Conservation (phyloP, 1,140 invertebrate genomes). For the Bactericera cockerelli region DNA sequence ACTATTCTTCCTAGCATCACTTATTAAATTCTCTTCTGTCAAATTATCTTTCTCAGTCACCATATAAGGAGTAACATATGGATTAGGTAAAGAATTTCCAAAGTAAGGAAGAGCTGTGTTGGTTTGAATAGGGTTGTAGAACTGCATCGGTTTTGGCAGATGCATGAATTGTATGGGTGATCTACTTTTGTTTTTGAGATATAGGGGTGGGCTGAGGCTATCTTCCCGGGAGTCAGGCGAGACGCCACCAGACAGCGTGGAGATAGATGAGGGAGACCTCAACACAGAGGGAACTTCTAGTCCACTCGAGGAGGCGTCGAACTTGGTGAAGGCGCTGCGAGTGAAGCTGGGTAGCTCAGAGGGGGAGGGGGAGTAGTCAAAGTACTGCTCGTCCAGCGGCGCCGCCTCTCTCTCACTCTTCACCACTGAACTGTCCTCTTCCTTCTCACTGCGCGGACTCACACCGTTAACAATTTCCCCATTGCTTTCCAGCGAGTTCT, state of each 20-base stretch:
- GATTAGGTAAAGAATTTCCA: neutral
- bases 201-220: constrained; percentile 12
- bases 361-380: neutral
- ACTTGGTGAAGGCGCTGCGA: constrained; percentile 30
- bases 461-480: constrained; percentile 22
- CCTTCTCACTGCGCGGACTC: neutral
- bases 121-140: neutral
- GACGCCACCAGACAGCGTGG: constrained; percentile 18
- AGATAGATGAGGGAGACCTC: constrained; percentile 27
- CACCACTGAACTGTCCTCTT: neutral
- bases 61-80: neutral
- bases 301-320: constrained; percentile 22
- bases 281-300: constrained; percentile 11
- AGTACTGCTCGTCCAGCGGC: neutral
- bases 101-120: constrained; percentile 13
- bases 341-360: constrained; percentile 17
- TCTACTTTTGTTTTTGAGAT: constrained; percentile 14
- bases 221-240: constrained; percentile 13
- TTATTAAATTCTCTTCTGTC: neutral
- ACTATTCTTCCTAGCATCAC: constrained; percentile 11
- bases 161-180: constrained; percentile 5
- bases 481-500: constrained; percentile 18
- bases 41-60: neutral
- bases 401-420: neutral
- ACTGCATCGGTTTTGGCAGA: constrained; percentile 9